These are phyloP conservation scores for Endotricha flammealis DNA, from an alignment of 2,888 invertebrate species.

Conservation along the genomic window DNA sequence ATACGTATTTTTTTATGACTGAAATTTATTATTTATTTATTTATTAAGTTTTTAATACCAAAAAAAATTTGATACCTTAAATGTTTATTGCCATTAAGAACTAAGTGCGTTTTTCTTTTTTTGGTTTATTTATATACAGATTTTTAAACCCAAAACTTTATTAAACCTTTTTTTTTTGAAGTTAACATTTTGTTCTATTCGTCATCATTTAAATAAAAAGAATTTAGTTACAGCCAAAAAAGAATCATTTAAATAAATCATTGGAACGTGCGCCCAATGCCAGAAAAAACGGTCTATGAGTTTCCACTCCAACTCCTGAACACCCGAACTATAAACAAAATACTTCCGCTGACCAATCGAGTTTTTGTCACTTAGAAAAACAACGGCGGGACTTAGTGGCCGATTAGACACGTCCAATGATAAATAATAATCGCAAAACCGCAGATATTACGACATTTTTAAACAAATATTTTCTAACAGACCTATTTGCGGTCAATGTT, in stretches of 20 bases:
- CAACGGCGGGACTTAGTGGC: slow-evolving; percentile 55
- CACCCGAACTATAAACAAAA: slow-evolving; percentile 43
- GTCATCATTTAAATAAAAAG: no score
- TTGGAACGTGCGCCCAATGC: slow-evolving; percentile 7
- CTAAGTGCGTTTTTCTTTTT: no score
- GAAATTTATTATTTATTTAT: no score
- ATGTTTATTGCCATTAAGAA: no score
- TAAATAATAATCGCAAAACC: slow-evolving; percentile 40
- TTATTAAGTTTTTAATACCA: no score
- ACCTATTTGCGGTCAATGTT: slow-evolving; percentile 7
- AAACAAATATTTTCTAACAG: slow-evolving; percentile 6
- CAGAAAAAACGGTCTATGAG: slow-evolving; percentile 24
- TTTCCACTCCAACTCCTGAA: slow-evolving; percentile 29
- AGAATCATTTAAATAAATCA: background rate
- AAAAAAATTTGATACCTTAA: no score
- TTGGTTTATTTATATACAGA: no score
- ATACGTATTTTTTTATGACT: no score
- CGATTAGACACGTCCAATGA: slow-evolving; percentile 54
- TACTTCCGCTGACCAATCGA: slow-evolving; percentile 67
- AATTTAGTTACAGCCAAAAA: no score
- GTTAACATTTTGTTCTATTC: no score
- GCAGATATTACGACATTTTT: slow-evolving; percentile 21
- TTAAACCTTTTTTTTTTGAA: no score
- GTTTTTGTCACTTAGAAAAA: slow-evolving; percentile 51
- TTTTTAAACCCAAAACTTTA: no score